phyloP scores from a whole-genome alignment of 2,888 invertebrate species.

The Agelastica alni region DNA sequence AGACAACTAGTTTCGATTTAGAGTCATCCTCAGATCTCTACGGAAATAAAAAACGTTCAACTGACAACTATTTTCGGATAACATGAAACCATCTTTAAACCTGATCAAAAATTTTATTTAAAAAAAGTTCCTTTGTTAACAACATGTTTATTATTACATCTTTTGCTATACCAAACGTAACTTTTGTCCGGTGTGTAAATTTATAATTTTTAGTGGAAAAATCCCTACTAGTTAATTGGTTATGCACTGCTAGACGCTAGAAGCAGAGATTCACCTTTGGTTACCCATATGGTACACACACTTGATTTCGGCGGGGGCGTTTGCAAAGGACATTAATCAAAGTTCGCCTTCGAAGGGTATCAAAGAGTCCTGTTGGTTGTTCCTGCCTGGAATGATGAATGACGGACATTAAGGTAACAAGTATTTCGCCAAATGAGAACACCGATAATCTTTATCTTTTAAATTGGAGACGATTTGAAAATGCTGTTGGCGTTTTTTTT shows the following conservation, averaged over 20 bases:
- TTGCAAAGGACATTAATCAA: conserved; percentile 38
- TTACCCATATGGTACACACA: conserved; percentile 40
- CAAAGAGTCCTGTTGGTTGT: conserved; percentile 36
- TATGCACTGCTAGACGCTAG: neutral
- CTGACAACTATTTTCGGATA: no score
- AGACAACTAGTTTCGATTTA: no score
- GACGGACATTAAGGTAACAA: conserved; percentile 35
- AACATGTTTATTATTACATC: no score
- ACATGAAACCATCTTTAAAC: no score
- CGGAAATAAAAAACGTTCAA: no score
- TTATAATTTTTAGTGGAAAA: neutral
- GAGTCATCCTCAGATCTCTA: no score
- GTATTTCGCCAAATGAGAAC: conserved; percentile 29
- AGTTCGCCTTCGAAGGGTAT: conserved; percentile 24
- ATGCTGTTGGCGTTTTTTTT: conserved; percentile 1
- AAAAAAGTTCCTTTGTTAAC: no score
- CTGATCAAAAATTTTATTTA: no score
- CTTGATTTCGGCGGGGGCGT: conserved; percentile 37
- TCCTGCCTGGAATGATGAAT: conserved; percentile 32
- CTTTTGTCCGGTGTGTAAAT: no score
- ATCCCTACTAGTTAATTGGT: conserved; percentile 2
- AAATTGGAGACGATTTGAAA: conserved; percentile 9
- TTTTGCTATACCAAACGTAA: no score
- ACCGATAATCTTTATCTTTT: conserved; percentile 22
- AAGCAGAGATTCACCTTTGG: conserved; percentile 30